These are phyloP conservation scores for Aricia agestis DNA, from an alignment of 1,140 invertebrate genomes.

Conservation along the genomic window DNA sequence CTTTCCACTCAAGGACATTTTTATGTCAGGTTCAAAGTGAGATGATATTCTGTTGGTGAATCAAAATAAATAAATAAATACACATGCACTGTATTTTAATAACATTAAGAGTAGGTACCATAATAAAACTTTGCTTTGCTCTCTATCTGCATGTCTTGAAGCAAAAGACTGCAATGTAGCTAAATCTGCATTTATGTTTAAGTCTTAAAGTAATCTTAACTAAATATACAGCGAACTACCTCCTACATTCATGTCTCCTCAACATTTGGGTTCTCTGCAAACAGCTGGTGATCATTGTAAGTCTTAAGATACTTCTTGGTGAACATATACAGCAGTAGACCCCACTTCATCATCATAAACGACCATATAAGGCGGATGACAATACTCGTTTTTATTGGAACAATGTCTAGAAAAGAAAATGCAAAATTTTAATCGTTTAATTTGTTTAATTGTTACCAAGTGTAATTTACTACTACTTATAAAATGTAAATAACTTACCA, in stretches of 20 bases:
- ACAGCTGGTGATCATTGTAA: slow-evolving; percentile 62
- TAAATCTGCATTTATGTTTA: neutral
- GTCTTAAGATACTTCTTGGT: slow-evolving; percentile 57
- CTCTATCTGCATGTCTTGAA: too few relatives aligned
- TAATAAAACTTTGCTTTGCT: too few relatives aligned
- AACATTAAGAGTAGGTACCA: too few relatives aligned
- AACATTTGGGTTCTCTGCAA: slow-evolving; percentile 62
- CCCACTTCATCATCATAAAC: slow-evolving; percentile 69
- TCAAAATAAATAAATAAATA: too few relatives aligned
- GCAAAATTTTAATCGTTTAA: neutral
- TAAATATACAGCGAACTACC: neutral
- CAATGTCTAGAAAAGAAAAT: slow-evolving; percentile 43
- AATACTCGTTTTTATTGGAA: slow-evolving; percentile 55
- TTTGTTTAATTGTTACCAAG: too few relatives aligned
- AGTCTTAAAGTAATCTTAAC: neutral
- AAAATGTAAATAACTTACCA: slow-evolving; percentile 39
- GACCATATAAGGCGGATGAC: slow-evolving; percentile 59
- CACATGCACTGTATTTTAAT: too few relatives aligned
- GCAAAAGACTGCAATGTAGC: too few relatives aligned
- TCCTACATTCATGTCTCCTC: slow-evolving; percentile 51
- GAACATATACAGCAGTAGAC: slow-evolving; percentile 48
- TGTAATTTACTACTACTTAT: too few relatives aligned
- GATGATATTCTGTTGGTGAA: too few relatives aligned
- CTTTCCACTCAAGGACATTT: too few relatives aligned
- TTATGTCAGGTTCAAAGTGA: too few relatives aligned